phyloP scores from a whole-genome alignment of 2,113 vertebrate species.

The Orthonyx spaldingii region DNA sequence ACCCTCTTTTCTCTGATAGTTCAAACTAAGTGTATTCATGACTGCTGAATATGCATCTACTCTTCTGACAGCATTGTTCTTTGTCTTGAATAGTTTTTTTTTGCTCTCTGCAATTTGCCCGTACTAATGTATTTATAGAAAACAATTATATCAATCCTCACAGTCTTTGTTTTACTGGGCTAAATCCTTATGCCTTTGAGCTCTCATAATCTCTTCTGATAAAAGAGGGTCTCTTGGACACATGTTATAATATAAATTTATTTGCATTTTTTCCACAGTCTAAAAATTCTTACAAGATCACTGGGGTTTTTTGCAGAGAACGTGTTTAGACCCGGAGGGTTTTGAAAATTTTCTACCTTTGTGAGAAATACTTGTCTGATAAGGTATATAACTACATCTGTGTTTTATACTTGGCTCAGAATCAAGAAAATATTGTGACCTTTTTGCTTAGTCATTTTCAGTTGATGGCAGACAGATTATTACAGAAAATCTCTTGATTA shows the following conservation, averaged over 20 bases:
- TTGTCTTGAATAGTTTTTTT: background rate
- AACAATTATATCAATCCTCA: background rate
- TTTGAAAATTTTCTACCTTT: background rate
- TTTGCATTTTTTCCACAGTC: background rate
- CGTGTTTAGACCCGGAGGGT: rapidly evolving
- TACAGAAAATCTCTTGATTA: background rate
- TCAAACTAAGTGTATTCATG: background rate
- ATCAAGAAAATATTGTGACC: background rate
- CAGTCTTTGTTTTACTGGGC: background rate
- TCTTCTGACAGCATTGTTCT: background rate
- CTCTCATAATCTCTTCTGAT: background rate
- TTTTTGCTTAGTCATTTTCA: background rate
- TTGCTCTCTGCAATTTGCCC: background rate
- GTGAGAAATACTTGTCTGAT: background rate
- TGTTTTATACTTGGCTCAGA: background rate
- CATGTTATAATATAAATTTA: background rate
- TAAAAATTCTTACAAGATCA: background rate
- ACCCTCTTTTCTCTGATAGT: background rate
- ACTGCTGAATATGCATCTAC: background rate
- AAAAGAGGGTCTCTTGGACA: background rate
- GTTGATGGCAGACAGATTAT: background rate
- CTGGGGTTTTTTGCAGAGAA: rapidly evolving
- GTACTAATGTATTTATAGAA: background rate
- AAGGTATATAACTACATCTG: background rate
- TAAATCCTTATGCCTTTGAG: background rate